Conservation (phyloP, 2,113 vertebrate species). For the Toxostoma redivivum region DNA sequence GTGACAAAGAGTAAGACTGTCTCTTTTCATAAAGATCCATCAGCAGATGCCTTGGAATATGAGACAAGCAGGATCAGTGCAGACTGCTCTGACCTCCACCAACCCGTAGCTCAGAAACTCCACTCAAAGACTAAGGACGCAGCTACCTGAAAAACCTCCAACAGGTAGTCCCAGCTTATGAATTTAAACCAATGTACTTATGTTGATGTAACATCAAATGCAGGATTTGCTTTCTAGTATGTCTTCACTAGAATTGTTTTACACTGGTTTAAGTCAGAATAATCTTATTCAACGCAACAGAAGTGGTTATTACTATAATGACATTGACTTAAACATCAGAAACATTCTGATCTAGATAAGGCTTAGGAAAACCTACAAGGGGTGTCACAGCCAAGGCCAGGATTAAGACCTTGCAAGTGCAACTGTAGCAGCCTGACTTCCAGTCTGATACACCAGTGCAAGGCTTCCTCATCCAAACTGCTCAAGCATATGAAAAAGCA, state of each 20-base stretch:
- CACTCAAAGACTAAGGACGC: neutral
- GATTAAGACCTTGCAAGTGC: neutral
- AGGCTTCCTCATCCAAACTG: neutral
- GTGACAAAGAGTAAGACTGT: neutral
- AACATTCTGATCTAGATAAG: neutral
- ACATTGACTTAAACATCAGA: neutral
- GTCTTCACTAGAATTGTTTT: neutral
- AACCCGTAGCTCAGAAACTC: neutral
- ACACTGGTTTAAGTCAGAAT: neutral
- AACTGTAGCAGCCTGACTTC: fast-evolving
- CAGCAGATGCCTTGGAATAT: neutral
- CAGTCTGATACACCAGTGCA: neutral
- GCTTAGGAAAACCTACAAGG: neutral
- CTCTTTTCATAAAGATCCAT: neutral
- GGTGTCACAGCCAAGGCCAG: neutral
- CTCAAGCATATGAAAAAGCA: neutral
- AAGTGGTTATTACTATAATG: neutral
- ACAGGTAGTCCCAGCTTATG: neutral
- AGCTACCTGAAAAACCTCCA: neutral
- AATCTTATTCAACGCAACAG: neutral
- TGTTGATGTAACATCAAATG: neutral
- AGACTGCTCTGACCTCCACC: neutral
- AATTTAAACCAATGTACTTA: neutral
- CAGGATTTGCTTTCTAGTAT: neutral
- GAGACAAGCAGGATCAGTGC: neutral